Evolutionary conservation across 2,797 vertebrate genomes (phyloP).

Genomic region (Prionace glauca): DNA sequence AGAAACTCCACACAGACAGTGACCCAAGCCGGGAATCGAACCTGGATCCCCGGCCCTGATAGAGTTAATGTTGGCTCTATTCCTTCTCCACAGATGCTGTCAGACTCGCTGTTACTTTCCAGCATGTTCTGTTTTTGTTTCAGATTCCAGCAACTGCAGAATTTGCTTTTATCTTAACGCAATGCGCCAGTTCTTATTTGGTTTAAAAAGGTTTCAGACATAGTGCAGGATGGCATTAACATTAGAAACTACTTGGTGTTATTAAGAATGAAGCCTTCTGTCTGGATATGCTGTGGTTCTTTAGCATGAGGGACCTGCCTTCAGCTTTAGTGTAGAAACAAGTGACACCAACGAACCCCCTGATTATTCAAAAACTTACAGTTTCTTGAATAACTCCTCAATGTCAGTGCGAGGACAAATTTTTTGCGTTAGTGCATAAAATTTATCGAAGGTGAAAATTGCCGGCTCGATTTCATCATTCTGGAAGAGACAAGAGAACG

Average conservation of each 20-base stretch:
- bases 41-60: too few relatives aligned
- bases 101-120: too few relatives aligned
- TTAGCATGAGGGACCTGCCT: background rate
- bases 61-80: too few relatives aligned
- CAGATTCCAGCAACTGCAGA: too few relatives aligned
- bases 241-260: background rate
- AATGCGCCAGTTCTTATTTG: background rate
- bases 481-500: slow-evolving; percentile 54
- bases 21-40: too few relatives aligned
- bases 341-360: background rate
- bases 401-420: slow-evolving; percentile 98
- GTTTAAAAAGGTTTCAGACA: slow-evolving; percentile 47
- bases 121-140: too few relatives aligned
- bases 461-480: slow-evolving; percentile 92
- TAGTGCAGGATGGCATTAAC: slow-evolving; percentile 51
- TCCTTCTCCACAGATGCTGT: too few relatives aligned
- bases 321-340: too few relatives aligned
- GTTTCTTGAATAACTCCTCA: slow-evolving; percentile 93
- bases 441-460: slow-evolving; percentile 91
- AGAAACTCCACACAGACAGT: too few relatives aligned
- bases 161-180: too few relatives aligned
- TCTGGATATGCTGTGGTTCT: background rate
- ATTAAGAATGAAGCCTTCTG: background rate
- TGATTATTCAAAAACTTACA: slow-evolving; percentile 64
- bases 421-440: slow-evolving; percentile 96